Evolutionary conservation across 1,140 invertebrate genomes (phyloP).

Genomic region (Brachionus koreanus): DNA sequence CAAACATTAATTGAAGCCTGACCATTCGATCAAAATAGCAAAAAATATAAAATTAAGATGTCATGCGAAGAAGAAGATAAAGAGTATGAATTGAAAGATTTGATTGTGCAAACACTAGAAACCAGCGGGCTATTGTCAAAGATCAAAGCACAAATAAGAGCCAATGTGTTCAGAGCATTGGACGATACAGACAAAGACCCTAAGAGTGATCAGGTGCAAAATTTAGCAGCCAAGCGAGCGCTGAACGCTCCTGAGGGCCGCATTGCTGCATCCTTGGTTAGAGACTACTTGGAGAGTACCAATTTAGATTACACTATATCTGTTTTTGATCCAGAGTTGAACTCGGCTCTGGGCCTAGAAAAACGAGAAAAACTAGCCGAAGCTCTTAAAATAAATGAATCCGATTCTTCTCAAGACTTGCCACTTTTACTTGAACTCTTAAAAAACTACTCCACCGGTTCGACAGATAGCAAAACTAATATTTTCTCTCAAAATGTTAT

Average conservation of each 20-base stretch:
- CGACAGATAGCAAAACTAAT: not conserved
- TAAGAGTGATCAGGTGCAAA: not conserved
- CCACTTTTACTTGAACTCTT: not conserved
- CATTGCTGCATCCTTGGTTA: constrained; percentile 9
- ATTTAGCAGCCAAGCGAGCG: not conserved
- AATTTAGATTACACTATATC: constrained; percentile 26
- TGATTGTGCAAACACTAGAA: constrained; percentile 40
- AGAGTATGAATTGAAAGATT: constrained; percentile 39
- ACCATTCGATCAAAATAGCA: not conserved
- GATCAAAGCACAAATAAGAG: constrained; percentile 29
- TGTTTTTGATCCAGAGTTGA: constrained; percentile 35
- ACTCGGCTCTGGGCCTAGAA: not conserved
- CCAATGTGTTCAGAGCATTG: constrained; percentile 27
- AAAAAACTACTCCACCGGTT: constrained; percentile 16
- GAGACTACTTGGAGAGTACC: constrained; percentile 11
- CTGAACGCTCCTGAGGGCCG: constrained; percentile 6
- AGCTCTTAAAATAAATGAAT: not conserved
- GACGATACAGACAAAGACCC: constrained; percentile 3
- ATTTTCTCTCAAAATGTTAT: constrained; percentile 3
- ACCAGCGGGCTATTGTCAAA: constrained; percentile 29
- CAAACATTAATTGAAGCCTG: not conserved
- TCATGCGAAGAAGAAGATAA: constrained; percentile 40
- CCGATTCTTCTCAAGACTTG: not conserved
- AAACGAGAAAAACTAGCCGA: not conserved
- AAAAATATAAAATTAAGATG: constrained; percentile 1